These are phyloP conservation scores for Xiphorhynchus elegans DNA, from an alignment of 2,113 vertebrate species.

Conservation along the genomic window DNA sequence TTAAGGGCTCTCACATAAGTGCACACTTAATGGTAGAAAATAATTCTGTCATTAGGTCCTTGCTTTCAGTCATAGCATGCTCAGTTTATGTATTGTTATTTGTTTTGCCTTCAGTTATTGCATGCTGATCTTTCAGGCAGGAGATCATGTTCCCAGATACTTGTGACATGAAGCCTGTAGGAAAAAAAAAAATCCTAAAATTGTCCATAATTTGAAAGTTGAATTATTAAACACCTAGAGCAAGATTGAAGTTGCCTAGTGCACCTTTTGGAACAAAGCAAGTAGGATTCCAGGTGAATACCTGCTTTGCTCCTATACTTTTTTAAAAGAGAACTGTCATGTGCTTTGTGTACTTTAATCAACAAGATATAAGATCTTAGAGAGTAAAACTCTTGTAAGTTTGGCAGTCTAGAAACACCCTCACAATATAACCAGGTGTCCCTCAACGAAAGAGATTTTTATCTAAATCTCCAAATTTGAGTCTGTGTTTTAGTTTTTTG, in stretches of 20 bases:
- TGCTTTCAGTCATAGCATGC: constrained; percentile 62
- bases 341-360: neutral
- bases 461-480: constrained; percentile 16
- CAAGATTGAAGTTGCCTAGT: neutral
- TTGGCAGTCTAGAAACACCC: neutral
- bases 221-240: neutral
- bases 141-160: neutral
- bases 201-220: constrained; percentile 1
- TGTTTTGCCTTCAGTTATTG: constrained; percentile 42
- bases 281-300: neutral
- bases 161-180: neutral
- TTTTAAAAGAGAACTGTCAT: neutral
- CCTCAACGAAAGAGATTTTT: constrained; percentile 24
- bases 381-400: constrained; percentile 5
- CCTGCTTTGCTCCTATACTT: neutral
- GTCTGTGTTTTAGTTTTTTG: constrained; percentile 55
- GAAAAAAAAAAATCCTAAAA: neutral
- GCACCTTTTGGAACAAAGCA: constrained; percentile 32
- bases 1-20: constrained; percentile 41
- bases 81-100: constrained; percentile 55
- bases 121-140: constrained; percentile 41
- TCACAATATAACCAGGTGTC: neutral
- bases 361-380: neutral
- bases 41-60: constrained; percentile 15
- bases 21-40: constrained; percentile 31